phyloP scores from a whole-genome alignment of 2,888 invertebrate species.

The Phania funesta region DNA sequence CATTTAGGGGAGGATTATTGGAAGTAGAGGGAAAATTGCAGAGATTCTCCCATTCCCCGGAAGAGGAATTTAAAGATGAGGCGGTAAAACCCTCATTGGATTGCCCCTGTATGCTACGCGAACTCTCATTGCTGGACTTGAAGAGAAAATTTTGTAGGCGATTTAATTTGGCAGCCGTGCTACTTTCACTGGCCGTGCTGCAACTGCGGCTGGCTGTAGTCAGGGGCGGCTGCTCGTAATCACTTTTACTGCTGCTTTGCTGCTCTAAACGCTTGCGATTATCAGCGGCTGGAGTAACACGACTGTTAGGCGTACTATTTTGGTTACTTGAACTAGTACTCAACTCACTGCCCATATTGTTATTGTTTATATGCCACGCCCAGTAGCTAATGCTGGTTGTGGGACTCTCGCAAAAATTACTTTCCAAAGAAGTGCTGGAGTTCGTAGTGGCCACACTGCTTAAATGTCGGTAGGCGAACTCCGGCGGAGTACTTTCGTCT shows the following conservation, averaged over 20 bases:
- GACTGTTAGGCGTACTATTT: slow-evolving; percentile 43
- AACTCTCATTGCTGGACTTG: slow-evolving; percentile 77
- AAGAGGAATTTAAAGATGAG: slow-evolving; percentile 76
- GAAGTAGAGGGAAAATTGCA: slow-evolving; percentile 62
- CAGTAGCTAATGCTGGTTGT: slow-evolving; percentile 73
- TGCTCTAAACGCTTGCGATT: slow-evolving; percentile 60
- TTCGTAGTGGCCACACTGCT: slow-evolving; percentile 76
- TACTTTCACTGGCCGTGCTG: slow-evolving; percentile 75
- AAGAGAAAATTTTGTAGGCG: slow-evolving; percentile 79
- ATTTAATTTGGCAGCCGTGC: slow-evolving; percentile 74
- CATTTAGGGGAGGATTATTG: slow-evolving; percentile 37
- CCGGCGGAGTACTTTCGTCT: slow-evolving; percentile 77
- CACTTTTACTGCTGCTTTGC: slow-evolving; percentile 71
- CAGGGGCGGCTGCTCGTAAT: slow-evolving; percentile 50
- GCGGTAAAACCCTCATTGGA: slow-evolving; percentile 77
- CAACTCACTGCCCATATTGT: slow-evolving; percentile 77
- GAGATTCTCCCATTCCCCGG: slow-evolving; percentile 77
- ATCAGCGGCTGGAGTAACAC: not conserved
- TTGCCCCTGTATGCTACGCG: slow-evolving; percentile 75
- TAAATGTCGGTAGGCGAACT: slow-evolving; percentile 76
- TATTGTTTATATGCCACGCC: slow-evolving; percentile 72
- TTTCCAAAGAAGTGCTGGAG: slow-evolving; percentile 76
- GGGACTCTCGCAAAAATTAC: slow-evolving; percentile 74
- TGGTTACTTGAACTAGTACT: slow-evolving; percentile 70
- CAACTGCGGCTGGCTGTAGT: slow-evolving; percentile 74